Base-by-base conservation (phyloP, 2,797 vertebrate genomes). In the Epinephelus coioides region DNA sequence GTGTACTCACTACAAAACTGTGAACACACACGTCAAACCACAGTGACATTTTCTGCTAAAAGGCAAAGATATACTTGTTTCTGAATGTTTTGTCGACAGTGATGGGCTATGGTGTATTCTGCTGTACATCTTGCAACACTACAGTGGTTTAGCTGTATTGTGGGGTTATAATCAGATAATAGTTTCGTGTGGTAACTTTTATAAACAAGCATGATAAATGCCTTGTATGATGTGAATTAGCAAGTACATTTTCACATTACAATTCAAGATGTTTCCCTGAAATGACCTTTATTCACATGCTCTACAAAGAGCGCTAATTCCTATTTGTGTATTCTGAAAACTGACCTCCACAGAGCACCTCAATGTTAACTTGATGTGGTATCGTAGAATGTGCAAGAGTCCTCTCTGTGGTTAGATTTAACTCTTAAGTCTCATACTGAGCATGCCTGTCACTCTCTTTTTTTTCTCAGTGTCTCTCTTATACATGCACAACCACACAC, bases 131-230 rank as follows among this genome's bases (percentile, higher is more conserved):
- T 47, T 69, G 57, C 47, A 54, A 27, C 17, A 4, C 10, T 8
- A 8, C 0, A 43, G 49, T 60, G 38, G 15, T 55, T 76, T 40
- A 38, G 50, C 40, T 49, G 7, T 38, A 2, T 69, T n/a, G 17
- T 21, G 18, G n/a, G 12, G 9, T 46, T 21, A 21, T 59, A 18
- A 73, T 76, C 65, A 76, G 59, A 69, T 79, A 43, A 2, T 21
- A 66, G 43, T 60, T 61, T 72, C 11, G 44, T 76, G 50, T 59
- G 53, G 54, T 79, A 57, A 62, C 3, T 1, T 34, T 44, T 38
- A 18, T 13, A 40, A 44, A 30, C 15, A 38, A 30, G 13, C 14
- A 18, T 47, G 18, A 30, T n/a, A 50, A 25, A 63, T 15, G 15
- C 55, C 21, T 46, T 70, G 15, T 21, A 17, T 50, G 2, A 6